These are phyloP conservation scores for Dryobota labecula DNA, from an alignment of 2,888 invertebrate species.

Conservation along the genomic window DNA sequence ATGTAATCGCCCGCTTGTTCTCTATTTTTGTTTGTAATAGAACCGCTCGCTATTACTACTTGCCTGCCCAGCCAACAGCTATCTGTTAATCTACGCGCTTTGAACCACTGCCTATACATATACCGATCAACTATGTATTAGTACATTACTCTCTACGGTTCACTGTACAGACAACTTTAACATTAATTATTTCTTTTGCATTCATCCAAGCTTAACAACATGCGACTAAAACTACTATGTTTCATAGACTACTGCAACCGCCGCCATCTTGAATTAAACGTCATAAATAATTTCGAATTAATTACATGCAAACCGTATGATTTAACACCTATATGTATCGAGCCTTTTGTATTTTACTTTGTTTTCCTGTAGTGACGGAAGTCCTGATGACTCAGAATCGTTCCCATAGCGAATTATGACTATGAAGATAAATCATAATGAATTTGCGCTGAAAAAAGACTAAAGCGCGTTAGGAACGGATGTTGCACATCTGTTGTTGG, in stretches of 20 bases:
- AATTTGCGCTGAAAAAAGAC: constrained; percentile 66
- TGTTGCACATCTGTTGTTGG: constrained; percentile 89
- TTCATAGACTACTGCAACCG: constrained; percentile 51
- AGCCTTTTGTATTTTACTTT: constrained; percentile 66
- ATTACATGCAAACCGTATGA: constrained; percentile 70
- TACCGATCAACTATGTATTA: constrained; percentile 5
- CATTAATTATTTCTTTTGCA: constrained; percentile 19
- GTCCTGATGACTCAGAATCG: constrained; percentile 50
- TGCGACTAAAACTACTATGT: constrained; percentile 50
- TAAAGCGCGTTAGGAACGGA: constrained; percentile 80
- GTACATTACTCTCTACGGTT: not conserved
- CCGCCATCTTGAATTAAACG: constrained; percentile 68
- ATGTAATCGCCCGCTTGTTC: constrained; percentile 76
- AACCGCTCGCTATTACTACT: constrained; percentile 64
- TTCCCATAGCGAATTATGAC: constrained; percentile 36
- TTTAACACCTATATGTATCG: constrained; percentile 73
- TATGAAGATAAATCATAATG: constrained; percentile 48
- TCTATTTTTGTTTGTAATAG: constrained; percentile 74
- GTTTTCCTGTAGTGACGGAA: constrained; percentile 65
- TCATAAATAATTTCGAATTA: constrained; percentile 73
- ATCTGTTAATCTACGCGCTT: constrained; percentile 62
- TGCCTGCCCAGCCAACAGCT: constrained; percentile 43
- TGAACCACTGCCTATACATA: constrained; percentile 20
- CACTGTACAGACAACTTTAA: constrained; percentile 5
- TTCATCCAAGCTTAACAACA: constrained; percentile 22